Percentiles rank a stretch among this genome's conserved stretches.
Evolutionary conservation across 2,888 invertebrate genomes (phyloP).

Genomic region (Caenorhabditis sp.): DNA sequence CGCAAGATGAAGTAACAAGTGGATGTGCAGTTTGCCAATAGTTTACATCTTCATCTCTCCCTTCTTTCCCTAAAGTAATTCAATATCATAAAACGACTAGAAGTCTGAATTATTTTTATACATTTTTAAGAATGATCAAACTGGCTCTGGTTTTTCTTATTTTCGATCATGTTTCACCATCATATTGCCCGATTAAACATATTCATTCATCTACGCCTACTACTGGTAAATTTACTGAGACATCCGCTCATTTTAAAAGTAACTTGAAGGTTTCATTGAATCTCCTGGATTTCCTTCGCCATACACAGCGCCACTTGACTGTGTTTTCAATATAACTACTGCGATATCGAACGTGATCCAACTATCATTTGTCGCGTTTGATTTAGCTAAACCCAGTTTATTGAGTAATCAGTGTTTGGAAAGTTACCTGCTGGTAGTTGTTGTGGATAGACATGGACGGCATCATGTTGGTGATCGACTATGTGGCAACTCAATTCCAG

Average conservation of each 20-base stretch:
- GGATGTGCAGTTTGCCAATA: background rate
- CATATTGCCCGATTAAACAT: constrained; percentile 56
- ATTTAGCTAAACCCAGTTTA: constrained; percentile 67
- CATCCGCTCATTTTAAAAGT: background rate
- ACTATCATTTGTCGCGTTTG: constrained; percentile 74
- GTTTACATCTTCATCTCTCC: no score
- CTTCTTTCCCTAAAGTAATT: no score
- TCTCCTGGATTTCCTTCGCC: constrained; percentile 72
- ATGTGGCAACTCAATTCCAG: constrained; percentile 70
- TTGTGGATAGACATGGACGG: constrained; percentile 72
- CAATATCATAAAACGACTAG: no score
- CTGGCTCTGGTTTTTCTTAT: constrained; percentile 7
- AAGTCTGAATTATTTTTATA: background rate
- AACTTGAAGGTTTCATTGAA: constrained; percentile 59
- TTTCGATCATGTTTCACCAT: background rate
- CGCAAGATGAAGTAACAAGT: constrained; percentile 15
- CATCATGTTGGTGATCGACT: constrained; percentile 75
- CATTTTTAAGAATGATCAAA: constrained; percentile 21
- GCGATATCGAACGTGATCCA: constrained; percentile 74
- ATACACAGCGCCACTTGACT: constrained; percentile 71
- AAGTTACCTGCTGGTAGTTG: constrained; percentile 79
- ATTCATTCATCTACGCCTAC: constrained; percentile 63
- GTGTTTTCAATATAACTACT: constrained; percentile 74
- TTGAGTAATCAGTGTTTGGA: constrained; percentile 77
- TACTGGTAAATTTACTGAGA: constrained; percentile 26